Evolutionary conservation across 2,888 invertebrate species (phyloP).

Genomic region (Ophion slaviceki): DNA sequence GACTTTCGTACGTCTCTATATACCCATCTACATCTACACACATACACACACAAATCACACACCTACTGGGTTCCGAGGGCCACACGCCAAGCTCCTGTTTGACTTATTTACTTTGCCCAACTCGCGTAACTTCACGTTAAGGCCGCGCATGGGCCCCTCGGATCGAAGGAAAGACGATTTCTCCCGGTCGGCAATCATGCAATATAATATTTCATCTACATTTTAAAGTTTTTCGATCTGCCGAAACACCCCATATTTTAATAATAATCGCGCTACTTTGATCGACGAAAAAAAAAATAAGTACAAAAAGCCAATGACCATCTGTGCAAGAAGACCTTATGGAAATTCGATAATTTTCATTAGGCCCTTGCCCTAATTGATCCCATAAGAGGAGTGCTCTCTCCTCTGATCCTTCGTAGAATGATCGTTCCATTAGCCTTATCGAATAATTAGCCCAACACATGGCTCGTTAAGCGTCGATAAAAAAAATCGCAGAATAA

Average conservation of each 20-base stretch:
- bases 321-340: neutral
- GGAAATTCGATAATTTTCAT: slow-evolving; percentile 70
- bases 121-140: slow-evolving; percentile 71
- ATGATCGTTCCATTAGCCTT: slow-evolving; percentile 75
- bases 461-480: slow-evolving; percentile 75
- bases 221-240: neutral
- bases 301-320: slow-evolving; percentile 4
- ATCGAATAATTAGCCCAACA: slow-evolving; percentile 71
- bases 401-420: slow-evolving; percentile 71
- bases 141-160: slow-evolving; percentile 46
- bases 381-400: slow-evolving; percentile 72
- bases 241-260: slow-evolving; percentile 20
- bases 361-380: slow-evolving; percentile 80
- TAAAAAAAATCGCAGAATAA: slow-evolving; percentile 36
- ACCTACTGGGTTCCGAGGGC: slow-evolving; percentile 10
- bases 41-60: neutral
- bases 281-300: slow-evolving; percentile 3
- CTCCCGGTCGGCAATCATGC: slow-evolving; percentile 17
- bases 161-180: slow-evolving; percentile 50
- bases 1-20: slow-evolving; percentile 14
- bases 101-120: slow-evolving; percentile 67
- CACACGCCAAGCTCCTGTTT: slow-evolving; percentile 36
- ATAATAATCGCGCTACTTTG: slow-evolving; percentile 44
- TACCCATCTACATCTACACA: slow-evolving; percentile 14
- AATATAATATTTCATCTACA: neutral